These are phyloP conservation scores for Coryphaenoides rupestris DNA, from an alignment of 2,113 vertebrate species.

Conservation along the genomic window DNA sequence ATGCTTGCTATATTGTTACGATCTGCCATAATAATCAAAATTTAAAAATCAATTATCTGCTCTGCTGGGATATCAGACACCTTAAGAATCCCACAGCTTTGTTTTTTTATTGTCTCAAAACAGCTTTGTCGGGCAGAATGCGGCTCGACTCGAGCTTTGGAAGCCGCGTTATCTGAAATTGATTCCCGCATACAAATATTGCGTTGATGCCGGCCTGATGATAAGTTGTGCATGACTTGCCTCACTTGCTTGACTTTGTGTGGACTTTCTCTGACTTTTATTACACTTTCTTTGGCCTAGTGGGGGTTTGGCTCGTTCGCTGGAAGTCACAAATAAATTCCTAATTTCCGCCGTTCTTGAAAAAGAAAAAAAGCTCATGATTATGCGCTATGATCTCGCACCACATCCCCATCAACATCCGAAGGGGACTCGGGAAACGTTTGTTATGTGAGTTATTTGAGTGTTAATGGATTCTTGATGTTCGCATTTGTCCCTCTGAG, in stretches of 20 bases:
- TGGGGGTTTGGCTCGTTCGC: too few species aligned
- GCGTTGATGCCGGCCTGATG: too few species aligned
- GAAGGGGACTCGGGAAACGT: background rate
- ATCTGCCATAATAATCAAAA: constrained; percentile 42
- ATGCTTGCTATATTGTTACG: constrained; percentile 30
- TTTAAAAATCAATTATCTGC: constrained; percentile 42
- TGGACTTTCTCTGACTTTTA: constrained; percentile 1
- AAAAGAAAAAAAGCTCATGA: constrained; percentile 10
- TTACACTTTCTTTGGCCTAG: too few species aligned
- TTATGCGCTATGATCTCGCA: constrained; percentile 14
- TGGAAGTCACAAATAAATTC: background rate
- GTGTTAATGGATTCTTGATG: constrained; percentile 9
- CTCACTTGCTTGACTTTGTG: too few species aligned
- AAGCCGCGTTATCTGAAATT: background rate
- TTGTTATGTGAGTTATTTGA: constrained; percentile 19
- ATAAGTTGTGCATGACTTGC: background rate
- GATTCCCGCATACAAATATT: background rate
- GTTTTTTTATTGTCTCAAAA: constrained; percentile 11
- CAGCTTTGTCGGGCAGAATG: background rate
- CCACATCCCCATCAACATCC: constrained; percentile 14
- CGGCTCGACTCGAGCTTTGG: too few species aligned
- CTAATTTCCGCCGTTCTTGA: constrained; percentile 12
- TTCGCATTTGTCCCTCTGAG: constrained; percentile 9
- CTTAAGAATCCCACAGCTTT: constrained; percentile 27
- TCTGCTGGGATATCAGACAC: constrained; percentile 30